These are phyloP conservation scores for Tiliacea aurago DNA, from an alignment of 2,888 invertebrate species.

Conservation along the genomic window DNA sequence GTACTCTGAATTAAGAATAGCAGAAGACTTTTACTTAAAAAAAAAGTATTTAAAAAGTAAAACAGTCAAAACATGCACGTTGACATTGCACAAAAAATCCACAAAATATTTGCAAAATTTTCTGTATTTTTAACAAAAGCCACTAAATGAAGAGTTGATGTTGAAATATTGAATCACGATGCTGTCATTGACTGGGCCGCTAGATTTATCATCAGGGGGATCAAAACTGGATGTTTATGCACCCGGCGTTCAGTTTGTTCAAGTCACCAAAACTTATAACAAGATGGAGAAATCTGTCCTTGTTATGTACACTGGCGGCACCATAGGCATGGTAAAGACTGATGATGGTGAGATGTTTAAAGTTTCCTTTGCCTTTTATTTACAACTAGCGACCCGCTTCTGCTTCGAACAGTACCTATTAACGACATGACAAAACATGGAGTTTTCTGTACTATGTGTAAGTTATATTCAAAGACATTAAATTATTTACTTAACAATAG, in stretches of 20 bases:
- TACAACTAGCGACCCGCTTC: neutral
- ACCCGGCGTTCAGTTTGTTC: neutral
- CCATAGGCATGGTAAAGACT: slow-evolving; percentile 98
- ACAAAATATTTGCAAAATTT: neutral
- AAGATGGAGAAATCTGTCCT: slow-evolving; percentile 90
- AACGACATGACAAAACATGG: too few species aligned
- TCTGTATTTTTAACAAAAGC: neutral
- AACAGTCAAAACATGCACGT: slow-evolving; percentile 1
- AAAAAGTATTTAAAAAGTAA: neutral
- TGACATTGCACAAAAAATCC: slow-evolving; percentile 16
- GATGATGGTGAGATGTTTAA: slow-evolving; percentile 91
- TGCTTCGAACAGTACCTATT: too few species aligned
- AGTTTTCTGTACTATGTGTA: too few species aligned
- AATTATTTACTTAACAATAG: too few species aligned
- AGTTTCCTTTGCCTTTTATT: neutral
- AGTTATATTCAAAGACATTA: too few species aligned
- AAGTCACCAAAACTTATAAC: neutral
- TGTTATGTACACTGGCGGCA: slow-evolving; percentile 98
- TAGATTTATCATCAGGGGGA: neutral
- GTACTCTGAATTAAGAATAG: neutral
- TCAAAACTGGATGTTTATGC: neutral
- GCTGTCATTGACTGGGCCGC: slow-evolving; percentile 10
- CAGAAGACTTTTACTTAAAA: neutral
- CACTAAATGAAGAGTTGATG: neutral
- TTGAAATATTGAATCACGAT: slow-evolving; percentile 7